Conservation (phyloP, 1,140 invertebrate species). For the Ditylenchus dipsaci region DNA sequence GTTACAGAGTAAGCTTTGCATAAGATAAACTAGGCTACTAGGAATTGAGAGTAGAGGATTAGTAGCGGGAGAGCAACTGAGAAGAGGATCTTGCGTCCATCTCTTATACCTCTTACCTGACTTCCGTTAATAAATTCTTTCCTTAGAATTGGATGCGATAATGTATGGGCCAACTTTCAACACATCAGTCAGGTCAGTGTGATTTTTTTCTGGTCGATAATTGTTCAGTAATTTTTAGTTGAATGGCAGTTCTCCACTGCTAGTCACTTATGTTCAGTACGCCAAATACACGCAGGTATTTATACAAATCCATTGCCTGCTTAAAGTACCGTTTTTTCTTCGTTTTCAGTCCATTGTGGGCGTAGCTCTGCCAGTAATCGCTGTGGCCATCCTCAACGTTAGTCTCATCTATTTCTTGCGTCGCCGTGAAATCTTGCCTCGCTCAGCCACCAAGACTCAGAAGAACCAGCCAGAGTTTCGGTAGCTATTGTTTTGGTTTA, state of each 20-base stretch:
- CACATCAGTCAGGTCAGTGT: slow-evolving; percentile 32
- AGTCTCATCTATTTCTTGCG: slow-evolving; percentile 48
- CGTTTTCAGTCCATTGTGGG: slow-evolving; percentile 8
- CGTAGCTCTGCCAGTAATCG: slow-evolving; percentile 41
- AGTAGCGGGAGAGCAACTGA: too few species aligned
- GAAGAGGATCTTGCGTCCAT: too few species aligned
- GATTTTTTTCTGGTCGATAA: too few species aligned
- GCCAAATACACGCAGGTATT: slow-evolving; percentile 18
- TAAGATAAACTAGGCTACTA: too few species aligned
- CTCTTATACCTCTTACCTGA: too few species aligned
- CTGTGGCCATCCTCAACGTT: slow-evolving; percentile 47
- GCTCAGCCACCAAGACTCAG: slow-evolving; percentile 21
- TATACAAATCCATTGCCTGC: too few species aligned
- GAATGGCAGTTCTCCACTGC: slow-evolving; percentile 1
- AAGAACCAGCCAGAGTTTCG: slow-evolving; percentile 32
- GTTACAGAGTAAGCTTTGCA: too few species aligned
- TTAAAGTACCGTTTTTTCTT: slow-evolving; percentile 4
- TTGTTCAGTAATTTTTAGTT: too few species aligned
- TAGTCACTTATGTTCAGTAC: slow-evolving; percentile 16
- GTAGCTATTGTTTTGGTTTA: slow-evolving; percentile 9
- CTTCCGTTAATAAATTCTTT: too few species aligned
- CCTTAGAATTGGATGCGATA: background rate
- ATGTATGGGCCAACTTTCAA: slow-evolving; percentile 23
- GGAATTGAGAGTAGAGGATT: too few species aligned
- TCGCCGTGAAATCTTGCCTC: slow-evolving; percentile 44